Evolutionary conservation across 2,113 vertebrate genomes (phyloP).

Genomic region (Semnornis frantzii): DNA sequence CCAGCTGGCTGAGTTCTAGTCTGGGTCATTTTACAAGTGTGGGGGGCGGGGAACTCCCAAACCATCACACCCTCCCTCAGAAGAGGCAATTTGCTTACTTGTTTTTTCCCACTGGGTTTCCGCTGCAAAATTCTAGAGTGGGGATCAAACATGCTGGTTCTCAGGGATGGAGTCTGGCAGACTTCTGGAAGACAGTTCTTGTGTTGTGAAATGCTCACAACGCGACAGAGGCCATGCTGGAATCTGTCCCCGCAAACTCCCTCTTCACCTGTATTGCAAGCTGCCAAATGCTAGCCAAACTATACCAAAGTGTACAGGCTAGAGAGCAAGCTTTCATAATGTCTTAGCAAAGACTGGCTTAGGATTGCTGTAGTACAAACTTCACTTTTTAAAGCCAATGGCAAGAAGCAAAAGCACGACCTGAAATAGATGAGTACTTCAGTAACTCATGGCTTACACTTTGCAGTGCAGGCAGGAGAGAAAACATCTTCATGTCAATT

Average conservation of each 20-base stretch:
- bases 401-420: background rate
- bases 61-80: too few relatives aligned
- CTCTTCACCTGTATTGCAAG: background rate
- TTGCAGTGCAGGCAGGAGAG: background rate
- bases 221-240: accelerated
- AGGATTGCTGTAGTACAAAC: background rate
- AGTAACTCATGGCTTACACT: background rate
- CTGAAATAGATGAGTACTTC: background rate
- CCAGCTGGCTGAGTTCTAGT: too few relatives aligned
- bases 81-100: background rate
- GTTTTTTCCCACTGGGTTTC: background rate
- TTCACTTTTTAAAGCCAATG: background rate
- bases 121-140: background rate
- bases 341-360: background rate
- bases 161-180: background rate
- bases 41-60: too few relatives aligned
- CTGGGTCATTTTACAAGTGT: too few relatives aligned
- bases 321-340: background rate
- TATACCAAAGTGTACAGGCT: background rate
- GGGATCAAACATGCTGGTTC: background rate
- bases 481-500: background rate
- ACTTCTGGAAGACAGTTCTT: background rate
- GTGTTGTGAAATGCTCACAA: background rate
- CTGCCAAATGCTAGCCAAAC: background rate
- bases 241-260: background rate